phyloP scores from a whole-genome alignment of 53 echinoderm and acorn worm genomes.

The Astropecten irregularis region DNA sequence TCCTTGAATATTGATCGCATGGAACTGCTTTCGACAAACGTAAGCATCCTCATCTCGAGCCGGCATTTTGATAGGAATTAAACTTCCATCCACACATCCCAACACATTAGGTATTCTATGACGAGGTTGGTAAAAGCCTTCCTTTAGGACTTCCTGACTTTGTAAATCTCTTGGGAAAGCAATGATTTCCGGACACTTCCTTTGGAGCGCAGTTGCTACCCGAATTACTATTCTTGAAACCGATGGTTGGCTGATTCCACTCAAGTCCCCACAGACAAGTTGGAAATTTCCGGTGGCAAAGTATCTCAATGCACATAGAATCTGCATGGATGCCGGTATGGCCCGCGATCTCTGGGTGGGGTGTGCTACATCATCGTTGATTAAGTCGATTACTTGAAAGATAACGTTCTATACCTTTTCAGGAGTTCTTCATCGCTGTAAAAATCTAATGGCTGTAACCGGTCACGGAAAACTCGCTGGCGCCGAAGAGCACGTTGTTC shows the following conservation, averaged over 20 bases:
- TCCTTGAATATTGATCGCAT: slow-evolving; percentile 16
- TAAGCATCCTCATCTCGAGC: slow-evolving; percentile 9
- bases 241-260: slow-evolving; percentile 11
- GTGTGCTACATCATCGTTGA: neutral
- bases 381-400: neutral
- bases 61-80: slow-evolving; percentile 7
- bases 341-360: neutral
- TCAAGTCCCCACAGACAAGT: slow-evolving; percentile 14
- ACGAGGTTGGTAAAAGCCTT: neutral
- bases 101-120: slow-evolving; percentile 11
- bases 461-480: slow-evolving; percentile 15
- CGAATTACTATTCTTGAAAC: slow-evolving; percentile 1
- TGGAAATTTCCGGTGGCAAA: neutral
- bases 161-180: neutral
- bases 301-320: neutral
- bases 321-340: neutral
- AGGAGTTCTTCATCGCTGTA: neutral
- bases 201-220: slow-evolving; percentile 8
- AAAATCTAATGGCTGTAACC: neutral
- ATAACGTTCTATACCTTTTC: slow-evolving; percentile 7
- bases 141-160: neutral
- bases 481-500: neutral
- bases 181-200: neutral
- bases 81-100: slow-evolving; percentile 16
- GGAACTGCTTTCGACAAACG: neutral